Evolutionary conservation across 2,888 invertebrate genomes (phyloP).

Genomic region (Epistrophe grossulariae): DNA sequence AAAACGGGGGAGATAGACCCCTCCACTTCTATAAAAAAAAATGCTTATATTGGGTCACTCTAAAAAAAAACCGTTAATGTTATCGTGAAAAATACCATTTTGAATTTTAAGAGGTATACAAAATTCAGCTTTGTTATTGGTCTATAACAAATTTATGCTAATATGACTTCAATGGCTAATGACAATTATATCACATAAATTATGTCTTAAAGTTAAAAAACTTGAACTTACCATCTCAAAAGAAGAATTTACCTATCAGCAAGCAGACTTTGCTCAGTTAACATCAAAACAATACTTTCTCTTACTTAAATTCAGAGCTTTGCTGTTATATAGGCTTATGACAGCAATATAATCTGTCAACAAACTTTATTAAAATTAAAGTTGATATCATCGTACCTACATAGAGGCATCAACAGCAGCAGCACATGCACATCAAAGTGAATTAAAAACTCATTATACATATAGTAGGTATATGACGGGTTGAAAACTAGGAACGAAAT

Average conservation of each 20-base stretch:
- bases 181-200: no score
- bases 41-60: no score
- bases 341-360: slow-evolving; percentile 14
- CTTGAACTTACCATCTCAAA: not conserved
- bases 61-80: no score
- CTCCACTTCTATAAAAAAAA: no score
- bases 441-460: slow-evolving; percentile 22
- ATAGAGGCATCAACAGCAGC: not conserved
- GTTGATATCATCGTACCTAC: not conserved
- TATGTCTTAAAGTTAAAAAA: not conserved
- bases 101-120: no score
- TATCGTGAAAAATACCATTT: no score
- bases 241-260: not conserved
- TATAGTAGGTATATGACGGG: not conserved
- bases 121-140: no score
- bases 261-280: not conserved
- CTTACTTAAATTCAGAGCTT: not conserved
- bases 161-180: no score
- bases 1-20: no score
- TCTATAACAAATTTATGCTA: no score
- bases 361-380: slow-evolving; percentile 10
- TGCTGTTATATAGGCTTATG: not conserved
- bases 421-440: slow-evolving; percentile 17
- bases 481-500: not conserved
- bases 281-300: not conserved